These are phyloP conservation scores for Saccopteryx leptura DNA, from an alignment of 2,113 vertebrate genomes.

Conservation along the genomic window DNA sequence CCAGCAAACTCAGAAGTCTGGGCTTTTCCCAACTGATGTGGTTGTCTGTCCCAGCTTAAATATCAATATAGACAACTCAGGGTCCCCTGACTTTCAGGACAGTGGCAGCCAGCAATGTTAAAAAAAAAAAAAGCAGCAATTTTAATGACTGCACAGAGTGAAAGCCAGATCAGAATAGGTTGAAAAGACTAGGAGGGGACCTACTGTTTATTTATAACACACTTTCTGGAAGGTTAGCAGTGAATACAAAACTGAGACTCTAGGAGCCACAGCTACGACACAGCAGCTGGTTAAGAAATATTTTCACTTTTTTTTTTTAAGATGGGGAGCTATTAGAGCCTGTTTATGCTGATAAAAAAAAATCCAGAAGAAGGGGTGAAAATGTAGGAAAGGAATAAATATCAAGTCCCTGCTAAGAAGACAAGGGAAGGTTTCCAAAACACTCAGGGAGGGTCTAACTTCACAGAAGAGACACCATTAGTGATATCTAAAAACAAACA, in stretches of 20 bases:
- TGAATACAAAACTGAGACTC: neutral
- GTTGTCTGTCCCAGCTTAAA: neutral
- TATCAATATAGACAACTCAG: neutral
- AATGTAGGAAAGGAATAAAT: neutral
- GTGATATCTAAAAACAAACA: neutral
- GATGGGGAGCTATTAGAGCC: neutral
- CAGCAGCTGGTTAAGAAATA: neutral
- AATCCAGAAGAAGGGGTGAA: neutral
- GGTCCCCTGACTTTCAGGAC: neutral
- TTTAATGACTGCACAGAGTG: neutral
- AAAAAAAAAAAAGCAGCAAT: neutral
- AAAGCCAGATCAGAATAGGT: neutral
- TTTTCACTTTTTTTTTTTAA: neutral
- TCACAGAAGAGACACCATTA: neutral
- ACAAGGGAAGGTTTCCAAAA: neutral
- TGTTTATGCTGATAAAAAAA: neutral
- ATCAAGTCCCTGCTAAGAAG: neutral
- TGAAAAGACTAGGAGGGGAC: neutral
- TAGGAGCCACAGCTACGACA: neutral
- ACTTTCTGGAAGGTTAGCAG: neutral
- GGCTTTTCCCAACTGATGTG: too few species aligned
- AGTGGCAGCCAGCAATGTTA: neutral
- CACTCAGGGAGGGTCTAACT: neutral
- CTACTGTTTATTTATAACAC: neutral
- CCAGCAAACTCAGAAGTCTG: neutral